Base-by-base conservation (phyloP, 2,888 invertebrate genomes). In the Plagiodera versicolora region DNA sequence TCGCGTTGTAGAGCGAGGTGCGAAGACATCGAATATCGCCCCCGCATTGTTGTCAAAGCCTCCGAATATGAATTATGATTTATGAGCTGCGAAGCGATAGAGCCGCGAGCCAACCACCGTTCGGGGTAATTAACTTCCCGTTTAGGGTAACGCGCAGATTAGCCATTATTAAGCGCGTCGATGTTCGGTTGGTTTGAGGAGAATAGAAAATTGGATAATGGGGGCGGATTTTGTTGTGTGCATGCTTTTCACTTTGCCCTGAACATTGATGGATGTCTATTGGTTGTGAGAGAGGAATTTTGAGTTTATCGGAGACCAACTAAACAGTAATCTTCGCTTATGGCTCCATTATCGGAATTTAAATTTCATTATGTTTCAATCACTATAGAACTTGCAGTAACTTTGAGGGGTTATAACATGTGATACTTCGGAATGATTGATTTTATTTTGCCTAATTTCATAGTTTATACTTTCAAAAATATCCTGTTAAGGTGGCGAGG, bases 121-220 rank as follows among this genome's bases (percentile, higher is more conserved):
- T 78, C 75, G 69, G 78, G 77, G 79, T 79, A 79, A 79, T 79
- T 79, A 79, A 78, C 78, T 77, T 75, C 74, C 70, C 73, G 72
- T 75, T 77, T 74, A 67, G 71, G 75, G 72, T 56, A 58, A 51
- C 60, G 66, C 64, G 61, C 65, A 63, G 69, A 69, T 69, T 68
- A 70, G 64, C 69, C 70, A 69, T 70, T 70, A 70, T 71, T 67
- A 69, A 59, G 54, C 52, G 39, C 54, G 52, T 54, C 46, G 58
- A 52, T 54, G 58, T 54, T 53, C 30, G 58, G 58, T 58, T 58
- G 58, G 58, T 47, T 54, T 47, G 48, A 58, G 47, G 35, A 35
- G 54, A 54, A 54, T 16, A 30, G 49, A 49, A 16, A 49, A 49
- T 30, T 17, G 53, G 48, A 58, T 48, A 58, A 54, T 58, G 54